Percentiles rank a stretch among this genome's conserved stretches.
Evolutionary conservation across 2,113 vertebrate genomes (phyloP).

Genomic region (Zootoca vivipara): DNA sequence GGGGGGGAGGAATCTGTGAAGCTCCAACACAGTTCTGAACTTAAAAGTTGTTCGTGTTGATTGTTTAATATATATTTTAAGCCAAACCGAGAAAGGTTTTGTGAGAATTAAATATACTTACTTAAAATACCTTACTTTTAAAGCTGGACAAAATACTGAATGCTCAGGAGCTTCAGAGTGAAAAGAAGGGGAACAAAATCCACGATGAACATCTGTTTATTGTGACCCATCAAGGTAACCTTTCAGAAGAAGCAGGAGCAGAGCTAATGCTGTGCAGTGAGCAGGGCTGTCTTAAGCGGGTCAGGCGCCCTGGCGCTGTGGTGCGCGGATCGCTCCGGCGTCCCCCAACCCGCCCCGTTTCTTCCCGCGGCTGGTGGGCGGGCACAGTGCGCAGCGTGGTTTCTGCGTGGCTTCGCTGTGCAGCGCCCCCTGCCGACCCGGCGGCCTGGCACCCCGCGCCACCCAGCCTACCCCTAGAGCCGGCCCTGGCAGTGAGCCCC

Average conservation of each 20-base stretch:
- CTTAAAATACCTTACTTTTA: slow-evolving; percentile 60
- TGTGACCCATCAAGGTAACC: slow-evolving; percentile 94
- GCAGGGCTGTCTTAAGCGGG: too few relatives aligned
- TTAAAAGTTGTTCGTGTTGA: not conserved
- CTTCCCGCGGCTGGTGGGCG: too few relatives aligned
- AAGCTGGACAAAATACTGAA: slow-evolving; percentile 91
- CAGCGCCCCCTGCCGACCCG: too few relatives aligned
- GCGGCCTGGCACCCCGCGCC: too few relatives aligned
- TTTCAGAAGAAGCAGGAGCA: not conserved
- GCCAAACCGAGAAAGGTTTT: not conserved
- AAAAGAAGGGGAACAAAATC: slow-evolving; percentile 91
- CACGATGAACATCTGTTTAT: slow-evolving; percentile 98
- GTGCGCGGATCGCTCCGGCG: too few relatives aligned
- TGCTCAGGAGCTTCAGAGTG: slow-evolving; percentile 92
- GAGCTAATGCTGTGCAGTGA: accelerated
- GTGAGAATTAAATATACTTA: not conserved
- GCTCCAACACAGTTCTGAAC: not conserved
- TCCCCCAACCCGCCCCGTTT: too few relatives aligned
- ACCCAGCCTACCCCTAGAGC: too few relatives aligned
- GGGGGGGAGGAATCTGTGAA: too few relatives aligned
- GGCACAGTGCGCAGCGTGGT: too few relatives aligned
- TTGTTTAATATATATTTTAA: not conserved
- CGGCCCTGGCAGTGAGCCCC: accelerated
- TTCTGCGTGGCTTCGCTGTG: too few relatives aligned
- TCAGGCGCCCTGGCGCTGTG: too few relatives aligned